Percentiles rank a stretch among this genome's conserved stretches.
Evolutionary conservation across 2,888 invertebrate species (phyloP).

Genomic region (Polydrusus pterygomalis): DNA sequence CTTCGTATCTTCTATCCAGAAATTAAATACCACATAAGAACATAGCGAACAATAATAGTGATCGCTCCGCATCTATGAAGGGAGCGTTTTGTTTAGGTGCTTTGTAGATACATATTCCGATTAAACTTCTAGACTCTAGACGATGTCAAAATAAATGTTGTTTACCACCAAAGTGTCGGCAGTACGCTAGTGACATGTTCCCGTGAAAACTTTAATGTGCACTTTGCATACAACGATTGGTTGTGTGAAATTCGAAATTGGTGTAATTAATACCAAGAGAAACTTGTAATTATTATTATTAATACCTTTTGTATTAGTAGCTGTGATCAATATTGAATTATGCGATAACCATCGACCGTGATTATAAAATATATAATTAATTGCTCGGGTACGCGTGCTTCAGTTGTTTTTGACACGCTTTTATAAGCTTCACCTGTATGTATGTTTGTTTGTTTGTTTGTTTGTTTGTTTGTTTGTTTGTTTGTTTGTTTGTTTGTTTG

Average conservation of each 20-base stretch:
- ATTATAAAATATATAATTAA: slow-evolving; percentile 34
- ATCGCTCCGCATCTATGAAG: no score
- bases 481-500: no score
- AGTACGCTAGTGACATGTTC: no score
- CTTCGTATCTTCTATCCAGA: no score
- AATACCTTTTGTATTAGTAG: slow-evolving; percentile 5
- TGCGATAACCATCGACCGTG: slow-evolving; percentile 9
- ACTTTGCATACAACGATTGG: slow-evolving; percentile 17
- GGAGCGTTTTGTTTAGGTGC: no score
- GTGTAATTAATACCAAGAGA: slow-evolving; percentile 23
- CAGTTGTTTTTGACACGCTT: not conserved
- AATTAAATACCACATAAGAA: no score
- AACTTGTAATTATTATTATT: slow-evolving; percentile 22
- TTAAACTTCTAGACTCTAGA: no score
- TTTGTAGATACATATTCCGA: no score
- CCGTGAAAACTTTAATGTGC: slow-evolving; percentile 5
- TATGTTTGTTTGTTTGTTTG: not conserved
- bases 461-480: not conserved
- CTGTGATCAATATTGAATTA: slow-evolving; percentile 28
- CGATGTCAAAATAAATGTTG: no score
- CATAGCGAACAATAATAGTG: no score
- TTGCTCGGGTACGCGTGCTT: not conserved
- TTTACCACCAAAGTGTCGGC: no score
- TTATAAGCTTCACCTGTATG: no score
- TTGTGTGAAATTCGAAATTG: slow-evolving; percentile 12